Evolutionary conservation across 2,888 invertebrate genomes (phyloP), one percentile per base, ranked within the genome.

Genomic region (Troides helena): DNA sequence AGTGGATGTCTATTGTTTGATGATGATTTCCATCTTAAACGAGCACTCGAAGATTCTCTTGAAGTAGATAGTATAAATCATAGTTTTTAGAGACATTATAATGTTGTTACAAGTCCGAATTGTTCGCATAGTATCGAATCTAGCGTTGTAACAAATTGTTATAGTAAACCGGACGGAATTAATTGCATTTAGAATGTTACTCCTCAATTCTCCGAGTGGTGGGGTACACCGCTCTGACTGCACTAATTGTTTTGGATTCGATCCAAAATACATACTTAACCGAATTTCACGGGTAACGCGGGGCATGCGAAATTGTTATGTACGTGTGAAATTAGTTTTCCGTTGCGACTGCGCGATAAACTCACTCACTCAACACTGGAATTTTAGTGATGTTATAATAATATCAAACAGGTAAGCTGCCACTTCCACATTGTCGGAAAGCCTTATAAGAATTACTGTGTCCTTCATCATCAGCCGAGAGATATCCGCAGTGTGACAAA

Each of bases 191-290:
- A 78, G 81, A 81, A 78, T 79, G 79, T 81, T 84, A 81, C 77
- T 77, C 39, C 80, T 76, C 81, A 79, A 81, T 81, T 81, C 79
- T 77, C 77, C 78, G 77, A 79, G 79, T 78, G 77, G 81, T 83
- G 77, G 81, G 83, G 78, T 80, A 78, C 79, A 80, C 77, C 74
- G 72, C 80, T 78, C 79, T 79, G 78, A 79, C 83, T 82, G 85
- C 85, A 85, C 89, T 92, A 90, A 90, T 90, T 90, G 89, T 90
- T 91, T 92, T 92, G 92, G 92, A 89, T 80, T 77, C 84, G 77
- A 82, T 90, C 92, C 92, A 92, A 90, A 87, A 89, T 87, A 88
- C 87, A 87, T 87, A 87, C 89, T 90, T 87, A 89, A 85, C 82
- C 81, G 84, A 88, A 87, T 89, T 89, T 86, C 86, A 83, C 80